Percentiles rank a stretch among this genome's conserved stretches.
Conservation (phyloP, 92 coral and sea anemone species). For the Epizoanthus stellaris region DNA sequence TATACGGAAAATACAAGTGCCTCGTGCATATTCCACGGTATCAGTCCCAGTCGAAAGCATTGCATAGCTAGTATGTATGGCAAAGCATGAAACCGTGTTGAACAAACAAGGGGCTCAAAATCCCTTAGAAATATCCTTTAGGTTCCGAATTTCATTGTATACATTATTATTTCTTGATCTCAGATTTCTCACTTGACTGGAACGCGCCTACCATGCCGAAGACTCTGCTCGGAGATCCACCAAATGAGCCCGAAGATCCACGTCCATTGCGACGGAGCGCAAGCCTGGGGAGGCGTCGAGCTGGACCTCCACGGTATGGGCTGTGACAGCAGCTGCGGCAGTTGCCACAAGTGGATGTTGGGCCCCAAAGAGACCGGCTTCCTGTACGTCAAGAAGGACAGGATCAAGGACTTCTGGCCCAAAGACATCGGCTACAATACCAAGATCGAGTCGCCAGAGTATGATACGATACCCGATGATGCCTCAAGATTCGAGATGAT, state of each 20-base stretch:
- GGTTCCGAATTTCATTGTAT: no score
- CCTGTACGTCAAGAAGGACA: slow-evolving; percentile 63
- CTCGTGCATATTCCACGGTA: no score
- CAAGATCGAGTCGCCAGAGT: slow-evolving; percentile 56
- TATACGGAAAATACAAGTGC: no score
- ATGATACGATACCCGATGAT: slow-evolving; percentile 17
- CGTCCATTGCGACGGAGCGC: slow-evolving; percentile 80
- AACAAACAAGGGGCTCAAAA: no score
- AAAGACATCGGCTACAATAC: slow-evolving; percentile 73
- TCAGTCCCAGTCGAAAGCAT: no score
- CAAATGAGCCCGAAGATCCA: slow-evolving; percentile 36
- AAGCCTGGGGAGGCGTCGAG: slow-evolving; percentile 64
- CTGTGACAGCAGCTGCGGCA: slow-evolving; percentile 72
- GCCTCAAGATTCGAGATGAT: slow-evolving; percentile 67
- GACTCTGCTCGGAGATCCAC: slow-evolving; percentile 60
- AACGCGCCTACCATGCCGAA: slow-evolving; percentile 61
- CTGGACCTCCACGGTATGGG: slow-evolving; percentile 57
- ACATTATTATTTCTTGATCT: background rate
- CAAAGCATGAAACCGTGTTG: no score
- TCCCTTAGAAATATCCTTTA: no score
- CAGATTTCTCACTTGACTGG: slow-evolving; percentile 75
- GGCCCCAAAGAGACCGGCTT: slow-evolving; percentile 83
- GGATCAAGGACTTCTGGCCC: slow-evolving; percentile 63
- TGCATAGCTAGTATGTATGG: no score
- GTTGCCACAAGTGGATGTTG: slow-evolving; percentile 76